These are phyloP conservation scores for Balanococcus diminutus DNA, from an alignment of 2,888 invertebrate genomes.

Conservation along the genomic window DNA sequence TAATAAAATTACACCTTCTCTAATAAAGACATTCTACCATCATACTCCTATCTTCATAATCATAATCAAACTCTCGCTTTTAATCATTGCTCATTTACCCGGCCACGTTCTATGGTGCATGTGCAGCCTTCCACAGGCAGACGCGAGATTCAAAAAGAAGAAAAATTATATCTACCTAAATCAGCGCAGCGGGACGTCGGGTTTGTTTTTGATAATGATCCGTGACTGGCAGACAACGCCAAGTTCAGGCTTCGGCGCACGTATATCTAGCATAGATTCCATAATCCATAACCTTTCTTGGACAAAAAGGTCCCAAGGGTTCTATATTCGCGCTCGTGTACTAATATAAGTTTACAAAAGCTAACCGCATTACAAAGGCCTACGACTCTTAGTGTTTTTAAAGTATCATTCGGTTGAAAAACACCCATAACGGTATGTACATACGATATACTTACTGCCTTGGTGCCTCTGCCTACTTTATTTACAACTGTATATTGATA, in stretches of 20 bases:
- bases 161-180: not conserved
- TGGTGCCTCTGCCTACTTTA: too few relatives aligned
- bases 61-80: too few relatives aligned
- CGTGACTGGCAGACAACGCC: constrained; percentile 6
- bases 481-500: not conserved
- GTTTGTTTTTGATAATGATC: constrained; percentile 30
- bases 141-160: not conserved
- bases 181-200: not conserved
- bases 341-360: constrained; percentile 34
- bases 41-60: too few relatives aligned
- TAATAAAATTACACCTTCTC: not conserved
- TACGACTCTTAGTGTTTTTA: constrained; percentile 39
- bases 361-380: constrained; percentile 40
- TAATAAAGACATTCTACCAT: not conserved
- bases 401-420: constrained; percentile 34
- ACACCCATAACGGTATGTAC: not conserved
- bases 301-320: constrained; percentile 36
- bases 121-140: not conserved
- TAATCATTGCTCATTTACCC: not conserved
- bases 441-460: not conserved
- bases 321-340: too few relatives aligned
- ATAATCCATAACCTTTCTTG: not conserved
- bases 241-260: not conserved
- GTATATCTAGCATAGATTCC: not conserved
- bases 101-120: too few relatives aligned